phyloP scores from a whole-genome alignment of 2,113 vertebrate genomes.

The Camarhynchus parvulus region DNA sequence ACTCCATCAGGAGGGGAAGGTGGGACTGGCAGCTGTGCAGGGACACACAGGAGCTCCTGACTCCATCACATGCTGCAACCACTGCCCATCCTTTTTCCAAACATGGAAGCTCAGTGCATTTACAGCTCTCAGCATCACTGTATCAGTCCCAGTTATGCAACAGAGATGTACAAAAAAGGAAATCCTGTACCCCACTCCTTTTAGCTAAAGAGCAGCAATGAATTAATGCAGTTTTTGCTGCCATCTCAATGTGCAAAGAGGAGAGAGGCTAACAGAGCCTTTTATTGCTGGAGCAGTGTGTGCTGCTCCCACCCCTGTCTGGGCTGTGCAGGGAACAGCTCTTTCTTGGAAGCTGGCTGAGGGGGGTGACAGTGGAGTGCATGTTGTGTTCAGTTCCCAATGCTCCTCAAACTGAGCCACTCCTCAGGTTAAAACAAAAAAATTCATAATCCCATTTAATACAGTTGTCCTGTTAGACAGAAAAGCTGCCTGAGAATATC shows the following conservation, averaged over 20 bases:
- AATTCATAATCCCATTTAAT: background rate
- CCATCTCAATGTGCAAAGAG: background rate
- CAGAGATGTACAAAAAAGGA: background rate
- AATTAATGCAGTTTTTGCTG: background rate
- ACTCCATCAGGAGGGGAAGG: background rate
- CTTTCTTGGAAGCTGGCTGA: background rate
- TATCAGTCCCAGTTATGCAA: background rate
- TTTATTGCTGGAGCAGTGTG: background rate
- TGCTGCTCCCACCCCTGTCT: background rate
- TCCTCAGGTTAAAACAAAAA: background rate
- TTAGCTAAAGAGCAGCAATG: background rate
- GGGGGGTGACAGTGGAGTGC: background rate
- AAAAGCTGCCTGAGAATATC: background rate
- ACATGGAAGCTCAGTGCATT: background rate
- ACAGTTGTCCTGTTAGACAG: background rate
- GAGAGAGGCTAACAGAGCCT: background rate
- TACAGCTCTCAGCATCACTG: background rate
- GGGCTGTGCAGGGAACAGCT: background rate
- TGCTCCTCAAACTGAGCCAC: background rate
- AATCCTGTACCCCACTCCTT: background rate
- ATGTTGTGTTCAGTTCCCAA: rapidly evolving
- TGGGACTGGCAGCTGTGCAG: background rate
- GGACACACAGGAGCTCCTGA: background rate
- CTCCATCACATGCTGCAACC: background rate
- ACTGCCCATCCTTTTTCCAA: background rate